Conservation (phyloP, 2,888 invertebrate genomes). For the Yponomeuta sedellus region DNA sequence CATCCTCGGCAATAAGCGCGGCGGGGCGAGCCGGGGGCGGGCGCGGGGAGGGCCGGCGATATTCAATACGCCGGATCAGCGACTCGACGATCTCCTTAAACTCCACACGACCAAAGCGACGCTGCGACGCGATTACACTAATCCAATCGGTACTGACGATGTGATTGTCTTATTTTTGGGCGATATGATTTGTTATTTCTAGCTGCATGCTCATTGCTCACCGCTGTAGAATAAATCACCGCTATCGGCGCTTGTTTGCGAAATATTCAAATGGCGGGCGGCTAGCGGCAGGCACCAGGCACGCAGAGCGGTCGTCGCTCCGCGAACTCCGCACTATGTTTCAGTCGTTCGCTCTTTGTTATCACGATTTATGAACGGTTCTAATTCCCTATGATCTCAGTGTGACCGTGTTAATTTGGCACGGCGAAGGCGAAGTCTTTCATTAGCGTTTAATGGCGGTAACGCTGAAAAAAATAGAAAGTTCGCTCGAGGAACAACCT, state of each 20-base stretch:
- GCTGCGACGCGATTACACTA: not conserved
- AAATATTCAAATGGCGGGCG: not conserved
- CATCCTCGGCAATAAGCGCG: constrained; percentile 9
- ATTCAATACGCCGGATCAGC: constrained; percentile 8
- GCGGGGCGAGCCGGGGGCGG: not conserved
- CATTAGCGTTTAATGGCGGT: not conserved
- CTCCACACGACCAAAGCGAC: too few relatives aligned
- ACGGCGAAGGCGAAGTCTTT: not conserved
- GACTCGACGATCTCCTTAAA: constrained; percentile 2
- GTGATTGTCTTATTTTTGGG: not conserved
- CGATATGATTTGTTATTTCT: not conserved
- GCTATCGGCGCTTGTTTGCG: not conserved
- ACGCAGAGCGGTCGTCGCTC: not conserved
- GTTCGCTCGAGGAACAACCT: not conserved
- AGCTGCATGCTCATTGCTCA: not conserved
- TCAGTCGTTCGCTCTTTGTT: not conserved
- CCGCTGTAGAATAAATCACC: not conserved
- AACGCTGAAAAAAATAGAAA: not conserved
- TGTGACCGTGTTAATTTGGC: not conserved
- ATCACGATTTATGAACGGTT: not conserved
- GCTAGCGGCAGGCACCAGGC: not conserved
- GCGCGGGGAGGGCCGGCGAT: not conserved
- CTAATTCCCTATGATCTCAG: not conserved
- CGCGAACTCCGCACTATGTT: not conserved
- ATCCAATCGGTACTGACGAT: too few relatives aligned